Percentiles rank a stretch among this genome's conserved stretches.
These are phyloP conservation scores for Sapayoa aenigma DNA, from an alignment of 2,113 vertebrate genomes.

Conservation along the genomic window DNA sequence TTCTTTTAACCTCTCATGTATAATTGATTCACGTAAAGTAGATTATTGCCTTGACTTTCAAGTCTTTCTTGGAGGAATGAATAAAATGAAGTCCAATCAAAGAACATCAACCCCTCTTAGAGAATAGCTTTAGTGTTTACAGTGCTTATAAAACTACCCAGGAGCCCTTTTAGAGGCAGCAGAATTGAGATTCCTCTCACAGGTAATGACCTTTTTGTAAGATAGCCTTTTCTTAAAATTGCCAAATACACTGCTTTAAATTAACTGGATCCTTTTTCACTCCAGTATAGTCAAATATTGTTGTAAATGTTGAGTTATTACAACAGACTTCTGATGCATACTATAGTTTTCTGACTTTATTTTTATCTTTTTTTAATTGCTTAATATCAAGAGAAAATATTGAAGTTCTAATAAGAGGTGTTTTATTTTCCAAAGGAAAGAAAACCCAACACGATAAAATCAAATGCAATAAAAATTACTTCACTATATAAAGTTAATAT, in stretches of 20 bases:
- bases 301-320: neutral
- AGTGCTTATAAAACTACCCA: slow-evolving; percentile 9
- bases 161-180: neutral
- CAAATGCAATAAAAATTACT: neutral
- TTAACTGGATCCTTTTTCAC: slow-evolving; percentile 8
- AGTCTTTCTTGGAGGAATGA: neutral
- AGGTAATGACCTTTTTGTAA: slow-evolving; percentile 20
- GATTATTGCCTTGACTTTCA: neutral
- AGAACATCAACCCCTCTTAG: neutral
- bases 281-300: neutral
- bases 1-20: slow-evolving; percentile 16
- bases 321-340: neutral
- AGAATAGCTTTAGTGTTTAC: neutral
- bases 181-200: neutral
- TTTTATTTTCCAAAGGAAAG: neutral
- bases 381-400: neutral
- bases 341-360: neutral
- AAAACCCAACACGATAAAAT: neutral
- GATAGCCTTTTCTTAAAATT: slow-evolving; percentile 28
- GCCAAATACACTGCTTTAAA: slow-evolving; percentile 20
- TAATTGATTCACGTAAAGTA: neutral
- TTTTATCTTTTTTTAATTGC: neutral
- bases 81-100: slow-evolving; percentile 16
- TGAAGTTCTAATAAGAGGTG: neutral
- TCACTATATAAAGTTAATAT: neutral